These are phyloP conservation scores for Taurulus bubalis DNA, from an alignment of 2,113 vertebrate species.

Conservation along the genomic window DNA sequence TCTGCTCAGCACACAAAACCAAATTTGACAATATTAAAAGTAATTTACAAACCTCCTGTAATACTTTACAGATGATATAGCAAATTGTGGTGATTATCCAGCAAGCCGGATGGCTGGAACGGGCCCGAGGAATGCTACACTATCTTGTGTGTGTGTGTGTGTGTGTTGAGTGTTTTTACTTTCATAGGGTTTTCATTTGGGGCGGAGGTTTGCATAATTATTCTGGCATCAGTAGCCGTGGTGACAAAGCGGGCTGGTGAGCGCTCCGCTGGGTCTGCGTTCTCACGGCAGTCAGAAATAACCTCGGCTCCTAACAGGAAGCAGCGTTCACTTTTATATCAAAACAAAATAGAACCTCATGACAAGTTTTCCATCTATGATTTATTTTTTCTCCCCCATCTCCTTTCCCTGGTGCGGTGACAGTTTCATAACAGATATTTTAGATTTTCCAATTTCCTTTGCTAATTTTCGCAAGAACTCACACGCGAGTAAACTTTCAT, in stretches of 20 bases:
- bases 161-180: slow-evolving; percentile 36
- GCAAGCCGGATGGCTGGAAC: slow-evolving; percentile 13
- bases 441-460: not conserved
- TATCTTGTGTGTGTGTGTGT: slow-evolving; percentile 16
- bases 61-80: slow-evolving; percentile 59
- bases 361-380: not conserved
- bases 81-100: slow-evolving; percentile 58
- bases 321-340: slow-evolving; percentile 3
- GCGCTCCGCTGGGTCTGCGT: slow-evolving; percentile 23
- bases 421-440: not conserved
- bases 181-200: slow-evolving; percentile 76
- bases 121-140: slow-evolving; percentile 35
- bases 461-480: not conserved
- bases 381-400: not conserved
- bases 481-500: not conserved
- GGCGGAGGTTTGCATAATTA: slow-evolving; percentile 72
- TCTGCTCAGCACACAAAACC: slow-evolving; percentile 12
- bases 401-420: not conserved
- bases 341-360: rapidly evolving
- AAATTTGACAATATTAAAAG: slow-evolving; percentile 37
- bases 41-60: slow-evolving; percentile 49
- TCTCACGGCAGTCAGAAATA: slow-evolving; percentile 62
- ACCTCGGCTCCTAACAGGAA: slow-evolving; percentile 60
- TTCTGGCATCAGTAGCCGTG: slow-evolving; percentile 72
- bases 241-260: slow-evolving; percentile 63